phyloP scores from a whole-genome alignment of 1,140 invertebrate genomes.

The Sogatella furcifera region DNA sequence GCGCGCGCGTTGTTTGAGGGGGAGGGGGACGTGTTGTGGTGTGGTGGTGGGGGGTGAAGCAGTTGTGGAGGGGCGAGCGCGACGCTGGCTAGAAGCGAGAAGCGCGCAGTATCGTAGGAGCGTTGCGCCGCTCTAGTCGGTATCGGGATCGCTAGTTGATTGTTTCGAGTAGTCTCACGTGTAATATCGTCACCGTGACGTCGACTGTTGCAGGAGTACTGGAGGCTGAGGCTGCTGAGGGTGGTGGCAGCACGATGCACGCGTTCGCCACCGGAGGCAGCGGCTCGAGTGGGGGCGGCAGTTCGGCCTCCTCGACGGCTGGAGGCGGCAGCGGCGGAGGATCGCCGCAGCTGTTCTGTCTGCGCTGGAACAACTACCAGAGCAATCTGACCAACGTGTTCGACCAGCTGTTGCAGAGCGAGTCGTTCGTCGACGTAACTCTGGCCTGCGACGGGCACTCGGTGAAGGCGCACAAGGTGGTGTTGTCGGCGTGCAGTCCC shows the following conservation, averaged over 20 bases:
- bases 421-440: constrained; percentile 86
- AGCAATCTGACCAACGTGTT: constrained; percentile 83
- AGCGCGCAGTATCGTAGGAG: not conserved
- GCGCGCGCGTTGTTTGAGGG: constrained; percentile 3
- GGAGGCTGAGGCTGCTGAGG: not conserved
- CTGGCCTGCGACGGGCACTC: constrained; percentile 82
- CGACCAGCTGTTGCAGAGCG: constrained; percentile 79
- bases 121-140: not conserved
- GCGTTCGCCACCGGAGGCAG: not conserved
- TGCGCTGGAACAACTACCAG: constrained; percentile 92
- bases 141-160: not conserved
- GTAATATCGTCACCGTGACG: too few species aligned
- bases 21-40: not conserved
- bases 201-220: not conserved
- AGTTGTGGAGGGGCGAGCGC: not conserved
- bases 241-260: not conserved
- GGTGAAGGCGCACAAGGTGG: constrained; percentile 87
- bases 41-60: constrained; percentile 9
- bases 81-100: not conserved
- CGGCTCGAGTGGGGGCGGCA: not conserved
- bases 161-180: not conserved
- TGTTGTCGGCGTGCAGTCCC: constrained; percentile 81
- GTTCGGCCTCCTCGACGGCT: constrained; percentile 8
- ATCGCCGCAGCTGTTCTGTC: constrained; percentile 63
- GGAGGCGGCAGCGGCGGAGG: constrained; percentile 15